A percentile compares a stretch with the other conserved stretches of the same genome.
Evolutionary conservation across 2,797 vertebrate species (phyloP).

Genomic region (Pipistrellus kuhlii): DNA sequence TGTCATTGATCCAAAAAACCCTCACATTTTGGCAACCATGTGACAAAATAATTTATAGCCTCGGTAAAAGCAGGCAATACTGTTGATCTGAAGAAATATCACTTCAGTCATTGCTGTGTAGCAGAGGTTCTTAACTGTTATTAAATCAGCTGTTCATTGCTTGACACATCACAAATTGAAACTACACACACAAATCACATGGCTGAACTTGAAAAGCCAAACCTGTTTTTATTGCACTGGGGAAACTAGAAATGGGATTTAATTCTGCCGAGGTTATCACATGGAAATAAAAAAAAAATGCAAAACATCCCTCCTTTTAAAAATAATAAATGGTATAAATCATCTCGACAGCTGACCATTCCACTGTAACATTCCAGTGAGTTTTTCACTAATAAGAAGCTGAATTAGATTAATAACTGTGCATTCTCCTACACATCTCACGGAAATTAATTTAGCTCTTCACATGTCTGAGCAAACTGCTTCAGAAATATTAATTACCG

Average conservation of each 20-base stretch:
- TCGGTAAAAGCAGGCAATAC: constrained; percentile 66
- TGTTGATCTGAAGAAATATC: constrained; percentile 73
- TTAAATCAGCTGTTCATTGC: constrained; percentile 76
- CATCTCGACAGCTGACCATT: constrained; percentile 79
- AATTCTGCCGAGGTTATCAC: constrained; percentile 76
- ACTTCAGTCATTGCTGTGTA: constrained; percentile 57
- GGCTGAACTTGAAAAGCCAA: constrained; percentile 78
- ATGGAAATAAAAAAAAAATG: constrained; percentile 66
- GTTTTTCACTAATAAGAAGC: constrained; percentile 55
- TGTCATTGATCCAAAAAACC: constrained; percentile 63
- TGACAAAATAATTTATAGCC: constrained; percentile 73
- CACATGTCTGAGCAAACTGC: constrained; percentile 67
- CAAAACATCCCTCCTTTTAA: constrained; percentile 81
- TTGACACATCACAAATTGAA: constrained; percentile 77
- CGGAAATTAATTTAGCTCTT: constrained; percentile 76
- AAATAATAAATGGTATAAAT: constrained; percentile 82
- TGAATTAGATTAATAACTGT: constrained; percentile 72
- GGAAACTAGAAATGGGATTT: constrained; percentile 74
- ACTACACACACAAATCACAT: constrained; percentile 78
- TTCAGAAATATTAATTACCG: constrained; percentile 70
- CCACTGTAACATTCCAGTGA: constrained; percentile 69
- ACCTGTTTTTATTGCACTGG: constrained; percentile 70
- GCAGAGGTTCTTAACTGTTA: constrained; percentile 76
- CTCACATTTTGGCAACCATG: constrained; percentile 64
- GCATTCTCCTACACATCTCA: constrained; percentile 72